These are phyloP conservation scores for Muscidifurax raptorellus DNA, from an alignment of 1,140 invertebrate species.

Conservation along the genomic window DNA sequence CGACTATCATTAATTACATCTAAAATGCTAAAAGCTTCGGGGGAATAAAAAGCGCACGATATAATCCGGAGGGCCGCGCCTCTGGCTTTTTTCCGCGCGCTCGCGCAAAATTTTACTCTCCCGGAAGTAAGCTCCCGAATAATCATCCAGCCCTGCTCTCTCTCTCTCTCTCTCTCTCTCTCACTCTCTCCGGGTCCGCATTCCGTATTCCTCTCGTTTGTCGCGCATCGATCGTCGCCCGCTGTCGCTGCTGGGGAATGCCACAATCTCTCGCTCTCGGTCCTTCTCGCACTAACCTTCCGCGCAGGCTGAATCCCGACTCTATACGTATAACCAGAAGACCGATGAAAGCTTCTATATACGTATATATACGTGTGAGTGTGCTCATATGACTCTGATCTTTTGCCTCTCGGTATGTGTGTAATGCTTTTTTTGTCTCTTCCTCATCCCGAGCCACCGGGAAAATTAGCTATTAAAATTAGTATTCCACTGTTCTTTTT, in stretches of 20 bases:
- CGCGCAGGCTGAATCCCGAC: background rate
- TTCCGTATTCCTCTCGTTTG: slow-evolving; percentile 39
- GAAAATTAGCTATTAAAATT: background rate
- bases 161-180: background rate
- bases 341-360: background rate
- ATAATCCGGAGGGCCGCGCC: background rate
- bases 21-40: slow-evolving; percentile 44
- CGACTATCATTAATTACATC: slow-evolving; percentile 45
- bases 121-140: slow-evolving; percentile 26
- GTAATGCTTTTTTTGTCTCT: background rate
- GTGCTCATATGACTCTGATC: background rate
- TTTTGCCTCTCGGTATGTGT: background rate
- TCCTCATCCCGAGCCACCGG: background rate
- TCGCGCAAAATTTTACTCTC: background rate
- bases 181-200: background rate
- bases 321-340: background rate
- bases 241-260: background rate
- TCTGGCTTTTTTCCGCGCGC: background rate
- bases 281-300: background rate
- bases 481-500: background rate
- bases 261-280: background rate
- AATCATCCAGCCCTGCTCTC: slow-evolving; percentile 1
- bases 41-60: slow-evolving; percentile 24
- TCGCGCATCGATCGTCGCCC: slow-evolving; percentile 37
- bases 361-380: no score